Base-by-base conservation (phyloP, 2,797 vertebrate species). In the Fistularia tabacaria region DNA sequence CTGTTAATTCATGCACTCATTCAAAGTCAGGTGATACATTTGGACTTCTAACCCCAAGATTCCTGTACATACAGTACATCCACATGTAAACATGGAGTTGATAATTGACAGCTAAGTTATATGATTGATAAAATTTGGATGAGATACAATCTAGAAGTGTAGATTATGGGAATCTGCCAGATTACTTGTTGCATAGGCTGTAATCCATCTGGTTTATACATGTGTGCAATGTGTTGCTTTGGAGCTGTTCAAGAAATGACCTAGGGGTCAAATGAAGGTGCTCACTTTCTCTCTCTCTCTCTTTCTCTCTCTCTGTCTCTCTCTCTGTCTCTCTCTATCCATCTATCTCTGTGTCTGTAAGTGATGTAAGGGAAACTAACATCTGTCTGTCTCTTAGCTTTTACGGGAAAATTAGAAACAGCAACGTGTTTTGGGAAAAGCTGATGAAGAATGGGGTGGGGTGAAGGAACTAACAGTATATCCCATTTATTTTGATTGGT, bases 181-280 rank as follows among this genome's bases (percentile, higher is more conserved):
- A 25, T 25, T 25, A 25, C 25, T 25, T 25, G 5, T 25, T 25
- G 25, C 25, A 25, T 5, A 25, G 25, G 25, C 25, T 43, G 42
- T 12, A 12, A 3, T 42, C 9, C n/a, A 10, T 43, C n/a, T 43
- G n/a, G 10, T 43, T 43, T 43, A 7, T 43, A 43, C 41, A 43
- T 43, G 1, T 43, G 10, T 43, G 8, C 8, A 43, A 43, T 62
- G 42, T 72, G 66, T 73, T 59, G 71, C 77, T 59, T 25, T 55
- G 56, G 67, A 44, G 79, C 62, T 56, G 48, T 78, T 59, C 63
- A 64, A 77, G 75, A 85, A 84, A n/a, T n/a, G n/a, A n/a, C n/a
- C n/a, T n/a, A n/a, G n/a, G n/a, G n/a, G n/a, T n/a, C n/a, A 84
- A 86, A 82, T 82, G 71, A 77, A 75, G 62, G 1, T 56, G 11